Evolutionary conservation across 2,113 vertebrate species (phyloP).

Genomic region (Alligator sinensis): DNA sequence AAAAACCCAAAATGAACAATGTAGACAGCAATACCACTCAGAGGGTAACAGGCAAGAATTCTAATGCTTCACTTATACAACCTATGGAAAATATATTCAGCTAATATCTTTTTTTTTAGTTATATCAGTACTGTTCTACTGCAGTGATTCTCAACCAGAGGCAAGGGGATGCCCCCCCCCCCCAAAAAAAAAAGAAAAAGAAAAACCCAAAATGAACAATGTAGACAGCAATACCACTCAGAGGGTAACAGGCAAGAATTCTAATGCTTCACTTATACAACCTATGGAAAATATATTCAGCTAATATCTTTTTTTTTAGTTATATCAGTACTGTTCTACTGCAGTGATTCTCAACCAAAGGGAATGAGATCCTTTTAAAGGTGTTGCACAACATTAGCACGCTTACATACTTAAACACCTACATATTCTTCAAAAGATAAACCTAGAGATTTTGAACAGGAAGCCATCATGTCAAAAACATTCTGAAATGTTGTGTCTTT

Average conservation of each 20-base stretch:
- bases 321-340: fast-evolving
- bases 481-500: no score
- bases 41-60: not conserved
- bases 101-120: not conserved
- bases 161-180: not conserved
- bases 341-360: not conserved
- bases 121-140: fast-evolving
- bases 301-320: not conserved
- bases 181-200: no score
- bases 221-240: not conserved
- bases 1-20: no score
- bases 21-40: not conserved
- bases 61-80: fast-evolving
- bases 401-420: not conserved
- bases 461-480: no score
- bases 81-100: not conserved
- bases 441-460: no score
- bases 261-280: fast-evolving
- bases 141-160: not conserved
- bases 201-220: no score
- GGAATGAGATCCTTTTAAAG: no score
- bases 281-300: not conserved
- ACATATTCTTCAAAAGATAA: no score
- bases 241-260: not conserved
- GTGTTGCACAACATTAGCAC: not conserved